Conservation (phyloP, 1,140 invertebrate species). For the Drosophila persimilis region DNA sequence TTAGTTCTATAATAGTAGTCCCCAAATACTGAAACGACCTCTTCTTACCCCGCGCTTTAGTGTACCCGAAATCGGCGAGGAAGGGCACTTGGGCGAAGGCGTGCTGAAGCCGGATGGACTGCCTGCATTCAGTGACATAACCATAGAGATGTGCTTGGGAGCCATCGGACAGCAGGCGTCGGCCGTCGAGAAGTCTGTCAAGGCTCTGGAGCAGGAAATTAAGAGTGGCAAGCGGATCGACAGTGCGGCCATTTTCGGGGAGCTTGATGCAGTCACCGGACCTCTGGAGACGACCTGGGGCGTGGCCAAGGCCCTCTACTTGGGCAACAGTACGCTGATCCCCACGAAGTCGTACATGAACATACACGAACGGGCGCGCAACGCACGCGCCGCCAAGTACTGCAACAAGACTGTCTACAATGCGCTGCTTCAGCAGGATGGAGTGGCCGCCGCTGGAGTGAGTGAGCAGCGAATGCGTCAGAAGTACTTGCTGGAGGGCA, state of each 20-base stretch:
- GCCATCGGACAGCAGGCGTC: constrained; percentile 91
- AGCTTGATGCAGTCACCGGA: constrained; percentile 88
- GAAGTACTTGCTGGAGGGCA: constrained; percentile 92
- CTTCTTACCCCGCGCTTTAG: constrained; percentile 83
- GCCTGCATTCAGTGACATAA: constrained; percentile 91
- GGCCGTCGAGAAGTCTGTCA: constrained; percentile 91
- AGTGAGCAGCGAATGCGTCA: constrained; percentile 88
- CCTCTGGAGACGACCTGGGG: constrained; percentile 94
- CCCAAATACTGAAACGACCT: not conserved
- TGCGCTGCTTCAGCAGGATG: constrained; percentile 85
- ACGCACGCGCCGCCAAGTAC: constrained; percentile 87
- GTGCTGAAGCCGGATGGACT: constrained; percentile 89
- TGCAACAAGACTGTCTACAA: constrained; percentile 87
- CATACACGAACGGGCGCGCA: constrained; percentile 89
- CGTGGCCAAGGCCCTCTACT: constrained; percentile 91
- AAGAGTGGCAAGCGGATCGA: constrained; percentile 83
- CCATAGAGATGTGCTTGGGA: constrained; percentile 91
- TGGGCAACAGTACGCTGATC: constrained; percentile 91
- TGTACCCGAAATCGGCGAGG: constrained; percentile 94
- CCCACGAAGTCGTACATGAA: constrained; percentile 89
- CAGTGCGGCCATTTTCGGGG: constrained; percentile 89
- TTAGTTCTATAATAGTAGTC: not conserved
- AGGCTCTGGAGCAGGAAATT: constrained; percentile 75
- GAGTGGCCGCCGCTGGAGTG: constrained; percentile 39
- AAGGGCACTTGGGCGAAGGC: constrained; percentile 88